phyloP scores from a whole-genome alignment of 2,113 vertebrate species.

The Myotis brandtii region DNA sequence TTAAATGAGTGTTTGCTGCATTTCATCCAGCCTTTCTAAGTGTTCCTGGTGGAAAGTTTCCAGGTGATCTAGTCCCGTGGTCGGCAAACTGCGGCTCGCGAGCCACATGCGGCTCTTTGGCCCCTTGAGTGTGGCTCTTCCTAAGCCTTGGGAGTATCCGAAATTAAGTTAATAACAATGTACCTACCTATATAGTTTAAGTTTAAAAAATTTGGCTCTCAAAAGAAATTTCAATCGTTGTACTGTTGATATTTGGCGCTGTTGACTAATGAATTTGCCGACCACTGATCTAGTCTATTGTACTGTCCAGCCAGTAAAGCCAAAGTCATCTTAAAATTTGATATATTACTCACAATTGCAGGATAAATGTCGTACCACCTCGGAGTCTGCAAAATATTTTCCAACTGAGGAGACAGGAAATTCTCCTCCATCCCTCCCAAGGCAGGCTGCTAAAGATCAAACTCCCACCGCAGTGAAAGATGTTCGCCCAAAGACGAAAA shows the following conservation, averaged over 20 bases:
- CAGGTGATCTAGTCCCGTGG: neutral
- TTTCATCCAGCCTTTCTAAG: neutral
- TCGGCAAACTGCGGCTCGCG: too few relatives aligned
- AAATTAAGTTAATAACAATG: too few relatives aligned
- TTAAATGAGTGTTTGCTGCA: neutral
- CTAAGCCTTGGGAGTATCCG: too few relatives aligned
- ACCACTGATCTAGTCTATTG: neutral
- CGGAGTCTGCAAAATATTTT: neutral
- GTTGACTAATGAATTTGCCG: too few relatives aligned
- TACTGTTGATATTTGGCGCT: too few relatives aligned
- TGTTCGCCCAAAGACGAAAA: constrained; percentile 74
- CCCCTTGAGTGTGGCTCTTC: too few relatives aligned
- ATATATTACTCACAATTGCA: neutral
- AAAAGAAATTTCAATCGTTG: too few relatives aligned
- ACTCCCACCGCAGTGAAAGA: neutral
- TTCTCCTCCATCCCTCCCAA: neutral
- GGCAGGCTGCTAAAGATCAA: neutral
- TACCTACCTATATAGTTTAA: too few relatives aligned
- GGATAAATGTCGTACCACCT: neutral
- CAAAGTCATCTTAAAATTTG: neutral
- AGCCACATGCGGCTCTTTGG: too few relatives aligned
- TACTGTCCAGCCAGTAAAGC: neutral
- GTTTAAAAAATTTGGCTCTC: too few relatives aligned
- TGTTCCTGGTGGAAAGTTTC: neutral
- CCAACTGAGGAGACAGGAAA: neutral